Percentiles rank a stretch among this genome's conserved stretches.
Conservation (phyloP, 2,888 invertebrate genomes). For the Ichneumoninae sp. region DNA sequence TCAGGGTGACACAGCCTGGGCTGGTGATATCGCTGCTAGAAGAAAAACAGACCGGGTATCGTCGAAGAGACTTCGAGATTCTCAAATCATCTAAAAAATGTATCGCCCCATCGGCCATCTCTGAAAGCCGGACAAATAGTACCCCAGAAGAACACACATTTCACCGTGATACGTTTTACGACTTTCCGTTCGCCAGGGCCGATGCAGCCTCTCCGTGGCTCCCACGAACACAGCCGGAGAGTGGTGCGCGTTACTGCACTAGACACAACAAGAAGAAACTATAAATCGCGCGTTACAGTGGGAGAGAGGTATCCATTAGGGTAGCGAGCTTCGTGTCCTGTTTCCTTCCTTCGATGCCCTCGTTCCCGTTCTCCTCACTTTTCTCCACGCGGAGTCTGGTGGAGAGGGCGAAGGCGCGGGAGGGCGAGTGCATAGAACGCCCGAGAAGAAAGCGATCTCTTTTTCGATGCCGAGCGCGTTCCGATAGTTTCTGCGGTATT, state of each 20-base stretch:
- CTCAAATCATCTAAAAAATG: slow-evolving; percentile 16
- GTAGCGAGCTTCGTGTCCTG: slow-evolving; percentile 59
- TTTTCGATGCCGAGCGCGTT: slow-evolving; percentile 57
- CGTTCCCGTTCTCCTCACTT: slow-evolving; percentile 15
- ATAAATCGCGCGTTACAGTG: slow-evolving; percentile 59
- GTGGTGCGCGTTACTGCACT: slow-evolving; percentile 15
- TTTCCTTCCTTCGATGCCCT: slow-evolving; percentile 48
- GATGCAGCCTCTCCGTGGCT: slow-evolving; percentile 18
- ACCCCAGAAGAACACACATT: slow-evolving; percentile 31
- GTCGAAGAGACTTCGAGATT: slow-evolving; percentile 15
- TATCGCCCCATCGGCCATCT: slow-evolving; percentile 15
- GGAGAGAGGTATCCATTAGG: slow-evolving; percentile 57
- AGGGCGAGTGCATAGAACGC: neutral
- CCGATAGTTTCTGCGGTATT: slow-evolving; percentile 54
- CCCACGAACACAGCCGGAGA: slow-evolving; percentile 17
- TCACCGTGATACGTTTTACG: slow-evolving; percentile 51
- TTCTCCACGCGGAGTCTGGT: slow-evolving; percentile 26
- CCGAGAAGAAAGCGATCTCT: slow-evolving; percentile 39
- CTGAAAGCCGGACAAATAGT: slow-evolving; percentile 26
- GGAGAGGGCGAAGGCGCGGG: neutral
- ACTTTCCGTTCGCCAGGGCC: slow-evolving; percentile 50
- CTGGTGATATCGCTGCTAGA: neutral
- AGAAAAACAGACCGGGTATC: neutral
- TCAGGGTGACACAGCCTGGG: neutral
- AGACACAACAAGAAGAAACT: slow-evolving; percentile 54